Percentiles rank a stretch among this genome's conserved stretches.
Evolutionary conservation across 2,888 invertebrate genomes (phyloP).

Genomic region (Apantesis nais): DNA sequence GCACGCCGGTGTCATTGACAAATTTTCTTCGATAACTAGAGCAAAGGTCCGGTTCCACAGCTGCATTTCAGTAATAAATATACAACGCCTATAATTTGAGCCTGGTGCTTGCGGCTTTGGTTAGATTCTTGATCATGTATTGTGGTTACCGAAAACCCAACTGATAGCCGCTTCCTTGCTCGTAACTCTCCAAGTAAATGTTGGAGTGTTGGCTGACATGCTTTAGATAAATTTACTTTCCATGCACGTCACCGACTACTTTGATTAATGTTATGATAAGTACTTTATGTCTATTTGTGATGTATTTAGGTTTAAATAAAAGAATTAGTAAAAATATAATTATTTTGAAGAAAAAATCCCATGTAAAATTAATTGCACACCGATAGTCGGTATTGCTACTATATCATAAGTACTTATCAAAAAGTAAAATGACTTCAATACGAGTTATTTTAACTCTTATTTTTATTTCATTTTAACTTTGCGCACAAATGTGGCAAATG

Average conservation of each 20-base stretch:
- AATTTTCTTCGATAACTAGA: too few species aligned
- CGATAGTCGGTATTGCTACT: not conserved
- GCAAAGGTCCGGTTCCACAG: too few species aligned
- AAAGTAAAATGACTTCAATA: not conserved
- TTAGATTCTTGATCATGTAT: not conserved
- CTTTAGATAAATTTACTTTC: not conserved
- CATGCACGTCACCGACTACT: not conserved
- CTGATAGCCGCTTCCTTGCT: conserved; percentile 1
- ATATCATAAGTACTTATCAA: not conserved
- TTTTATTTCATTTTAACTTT: too few species aligned
- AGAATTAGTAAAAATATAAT: not conserved
- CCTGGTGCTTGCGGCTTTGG: not conserved
- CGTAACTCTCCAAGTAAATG: not conserved
- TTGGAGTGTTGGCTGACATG: not conserved
- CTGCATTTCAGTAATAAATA: not conserved
- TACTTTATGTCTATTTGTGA: not conserved
- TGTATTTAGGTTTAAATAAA: too few species aligned
- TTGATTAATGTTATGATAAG: not conserved
- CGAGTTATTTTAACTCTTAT: not conserved
- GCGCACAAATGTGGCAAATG: too few species aligned
- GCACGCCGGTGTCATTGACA: too few species aligned
- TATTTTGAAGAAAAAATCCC: not conserved
- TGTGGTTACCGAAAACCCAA: conserved; percentile 3
- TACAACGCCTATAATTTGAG: not conserved
- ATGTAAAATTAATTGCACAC: too few species aligned